Conservation (phyloP, 2,797 vertebrate species). For the Myotis daubentonii region DNA sequence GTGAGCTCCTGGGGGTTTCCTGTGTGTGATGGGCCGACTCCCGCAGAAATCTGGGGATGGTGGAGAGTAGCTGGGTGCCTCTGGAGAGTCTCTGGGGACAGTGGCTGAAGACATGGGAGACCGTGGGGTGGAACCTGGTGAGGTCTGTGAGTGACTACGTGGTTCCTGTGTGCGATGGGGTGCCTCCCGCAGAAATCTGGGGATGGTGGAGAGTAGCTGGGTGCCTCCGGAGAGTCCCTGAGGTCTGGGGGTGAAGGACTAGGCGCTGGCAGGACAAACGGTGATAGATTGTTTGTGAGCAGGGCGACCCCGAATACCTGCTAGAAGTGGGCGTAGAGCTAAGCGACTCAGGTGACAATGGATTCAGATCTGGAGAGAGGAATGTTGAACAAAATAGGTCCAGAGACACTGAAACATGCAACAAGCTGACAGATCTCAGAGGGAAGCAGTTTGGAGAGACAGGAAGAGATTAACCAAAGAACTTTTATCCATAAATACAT, state of each 20-base stretch:
- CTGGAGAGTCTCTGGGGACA: background rate
- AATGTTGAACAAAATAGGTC: too few species aligned
- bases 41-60: too few species aligned
- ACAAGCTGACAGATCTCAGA: too few species aligned
- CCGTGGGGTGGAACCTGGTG: rapidly evolving
- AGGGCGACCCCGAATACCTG: background rate
- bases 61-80: too few species aligned
- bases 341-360: background rate
- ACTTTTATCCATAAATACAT: background rate
- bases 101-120: background rate
- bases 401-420: too few species aligned
- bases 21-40: background rate
- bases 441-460: too few species aligned
- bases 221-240: background rate
- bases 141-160: background rate
- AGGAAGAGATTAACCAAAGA: too few species aligned
- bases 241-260: background rate
- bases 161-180: too few species aligned
- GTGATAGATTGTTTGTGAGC: background rate
- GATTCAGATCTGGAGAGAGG: background rate
- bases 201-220: background rate
- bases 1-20: background rate
- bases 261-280: background rate
- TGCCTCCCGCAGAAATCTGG: background rate
- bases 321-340: background rate